Evolutionary conservation across 2,113 vertebrate species (phyloP), one percentile per base, ranked within the genome.

Genomic region (Thunnus thynnus): DNA sequence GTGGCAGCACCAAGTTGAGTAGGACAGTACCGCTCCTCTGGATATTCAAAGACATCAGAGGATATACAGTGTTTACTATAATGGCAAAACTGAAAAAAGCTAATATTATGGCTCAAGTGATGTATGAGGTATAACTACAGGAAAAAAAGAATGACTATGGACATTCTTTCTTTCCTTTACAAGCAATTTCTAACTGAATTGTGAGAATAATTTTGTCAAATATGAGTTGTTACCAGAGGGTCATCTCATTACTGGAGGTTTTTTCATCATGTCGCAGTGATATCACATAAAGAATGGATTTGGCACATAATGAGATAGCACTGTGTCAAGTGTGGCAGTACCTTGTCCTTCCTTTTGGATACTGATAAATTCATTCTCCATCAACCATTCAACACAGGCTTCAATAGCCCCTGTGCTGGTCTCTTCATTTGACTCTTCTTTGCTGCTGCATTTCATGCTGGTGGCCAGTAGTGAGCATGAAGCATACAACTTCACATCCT

Each of bases 281-380:
- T 81, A 51, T 60, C 1, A 25, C 20, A 11, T 16, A 52, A 56
- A 70, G 13, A 2, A 54, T 13, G 27, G 50, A 17, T 57, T 30
- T 16, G 22, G 32, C 54, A 65, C 13, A 51, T 60, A 57, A 61
- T 32, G 30, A 70, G 13, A 56, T 1, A 27, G 16, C 46, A 58
- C n/a, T 18, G n/a, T 11, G 6, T 7, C n/a, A 60, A 30, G 22
- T 48, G 67, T 41, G 7, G 17, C 32, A 16, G 25, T 69, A 85
- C 48, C 91, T 54, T 91, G 46, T 14, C 89, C 92, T n/a, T 95
- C 94, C 72, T 95, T 96, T 75, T 95, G 91, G 60, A 95, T 91
- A 63, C 94, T 96, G 82, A 99, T 97, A 73, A 99, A 99, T 92
- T 99, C 98, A 61, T 98, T 98, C 88, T 96, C 96, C 90, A 99